Percentiles rank a stretch among this genome's conserved stretches.
phyloP scores from a whole-genome alignment of 2,888 invertebrate genomes.

The Drosophila infuscata region DNA sequence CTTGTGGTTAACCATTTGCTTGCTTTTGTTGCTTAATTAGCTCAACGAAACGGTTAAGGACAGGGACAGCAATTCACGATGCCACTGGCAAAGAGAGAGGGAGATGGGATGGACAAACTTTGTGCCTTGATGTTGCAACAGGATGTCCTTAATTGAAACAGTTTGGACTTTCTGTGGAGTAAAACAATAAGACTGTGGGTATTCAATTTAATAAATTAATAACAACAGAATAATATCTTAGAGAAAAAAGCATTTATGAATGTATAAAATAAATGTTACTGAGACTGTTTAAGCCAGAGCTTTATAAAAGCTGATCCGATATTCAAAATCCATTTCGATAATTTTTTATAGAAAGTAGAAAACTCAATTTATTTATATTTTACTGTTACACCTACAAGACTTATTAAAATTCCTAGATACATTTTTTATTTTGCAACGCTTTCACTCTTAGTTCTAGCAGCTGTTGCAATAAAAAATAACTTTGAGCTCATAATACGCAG shows the following conservation, averaged over 20 bases:
- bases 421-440: not conserved
- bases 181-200: not conserved
- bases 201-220: not conserved
- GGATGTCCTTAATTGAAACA: slow-evolving; percentile 65
- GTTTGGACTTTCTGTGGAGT: slow-evolving; percentile 30
- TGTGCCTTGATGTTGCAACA: slow-evolving; percentile 33
- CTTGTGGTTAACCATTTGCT: slow-evolving; percentile 31
- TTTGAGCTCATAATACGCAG: slow-evolving; percentile 17
- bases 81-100: slow-evolving; percentile 2
- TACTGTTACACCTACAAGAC: not conserved
- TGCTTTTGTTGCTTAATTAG: slow-evolving; percentile 72
- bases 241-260: not conserved
- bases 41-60: slow-evolving; percentile 46
- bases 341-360: not conserved
- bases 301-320: not conserved
- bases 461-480: slow-evolving; percentile 11
- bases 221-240: not conserved
- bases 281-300: not conserved
- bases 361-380: not conserved
- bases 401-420: not conserved
- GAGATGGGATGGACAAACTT: slow-evolving; percentile 20
- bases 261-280: not conserved
- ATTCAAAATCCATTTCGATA: not conserved
- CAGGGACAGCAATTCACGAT: slow-evolving; percentile 37
- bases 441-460: not conserved